phyloP scores from a whole-genome alignment of 2,888 invertebrate genomes.

The Ennomos erosarius region DNA sequence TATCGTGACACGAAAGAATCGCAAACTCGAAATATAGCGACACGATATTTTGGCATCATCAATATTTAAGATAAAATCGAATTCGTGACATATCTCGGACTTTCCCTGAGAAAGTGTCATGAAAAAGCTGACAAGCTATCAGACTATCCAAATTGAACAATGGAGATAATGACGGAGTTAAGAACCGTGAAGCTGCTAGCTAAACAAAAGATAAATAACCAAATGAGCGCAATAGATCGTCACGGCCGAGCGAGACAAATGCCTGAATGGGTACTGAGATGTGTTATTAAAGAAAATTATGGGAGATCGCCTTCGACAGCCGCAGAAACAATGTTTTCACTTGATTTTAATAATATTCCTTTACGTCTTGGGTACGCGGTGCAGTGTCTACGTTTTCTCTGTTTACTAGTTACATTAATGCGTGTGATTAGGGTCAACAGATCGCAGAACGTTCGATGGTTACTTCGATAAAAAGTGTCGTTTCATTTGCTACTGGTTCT shows the following conservation, averaged over 20 bases:
- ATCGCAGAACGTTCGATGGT: constrained; percentile 43
- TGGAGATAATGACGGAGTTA: constrained; percentile 45
- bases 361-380: constrained; percentile 45
- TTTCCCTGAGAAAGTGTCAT: constrained; percentile 54
- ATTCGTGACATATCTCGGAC: constrained; percentile 53
- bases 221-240: constrained; percentile 48
- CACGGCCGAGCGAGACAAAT: constrained; percentile 40
- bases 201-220: constrained; percentile 55
- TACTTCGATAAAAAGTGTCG: constrained; percentile 32
- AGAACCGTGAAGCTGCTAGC: constrained; percentile 51
- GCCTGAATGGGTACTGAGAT: constrained; percentile 38
- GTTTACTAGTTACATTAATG: constrained; percentile 59
- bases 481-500: constrained; percentile 28
- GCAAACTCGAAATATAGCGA: constrained; percentile 32
- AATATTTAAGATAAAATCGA: constrained; percentile 48
- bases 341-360: constrained; percentile 56
- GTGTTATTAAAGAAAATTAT: constrained; percentile 36
- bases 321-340: constrained; percentile 54
- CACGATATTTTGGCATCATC: constrained; percentile 36
- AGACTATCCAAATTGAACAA: constrained; percentile 42
- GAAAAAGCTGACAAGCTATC: constrained; percentile 38
- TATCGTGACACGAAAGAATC: constrained; percentile 44
- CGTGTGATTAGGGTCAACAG: constrained; percentile 65
- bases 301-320: constrained; percentile 37
- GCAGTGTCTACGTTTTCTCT: constrained; percentile 55